Base-by-base conservation (phyloP, 2,797 vertebrate species). In the Enteromius afrohamiltoni region DNA sequence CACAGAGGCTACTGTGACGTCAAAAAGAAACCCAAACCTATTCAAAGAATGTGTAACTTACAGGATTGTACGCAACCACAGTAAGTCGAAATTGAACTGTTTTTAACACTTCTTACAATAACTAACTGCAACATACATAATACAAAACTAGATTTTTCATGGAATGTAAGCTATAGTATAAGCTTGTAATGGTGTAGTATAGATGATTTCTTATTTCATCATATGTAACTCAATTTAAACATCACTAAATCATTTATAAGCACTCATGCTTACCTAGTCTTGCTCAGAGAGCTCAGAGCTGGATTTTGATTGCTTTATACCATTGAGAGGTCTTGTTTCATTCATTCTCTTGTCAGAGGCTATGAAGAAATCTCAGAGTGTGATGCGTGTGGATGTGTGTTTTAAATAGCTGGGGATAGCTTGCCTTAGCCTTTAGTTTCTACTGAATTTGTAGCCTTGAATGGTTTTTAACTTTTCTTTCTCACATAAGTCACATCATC, bases 21-120 rank as follows among this genome's bases (percentile, higher is more conserved):
- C 88, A 95, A 88, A 89, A 99, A 96, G 87, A 99, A 98, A 86
- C 98, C 97, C 0, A 99, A 99, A 88, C 97, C 98, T 31, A 99
- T 99, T 83, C 95, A 97, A 1, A 94, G 98, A 64, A 98, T 98
- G 96, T 99, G 98, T 83, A 98, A 97, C 86, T 94, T 98, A 1
- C 97, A 99, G 70, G 97, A 99, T 71, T 99, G 98, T 88, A 96
- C 95, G 0, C 96, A 97, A 87, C 97, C 98, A 0, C 95, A 97
- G 98, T 99, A 92, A 97, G 98, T 93, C 21, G 0, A 58, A 34
- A 11, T 55, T 11, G 10, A 55, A 49, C 9, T 11, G 13, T 23
- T 76, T 49, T 29, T 31, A 31, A n/a, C 17, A 60, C 8, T 37
- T 29, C n/a, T 51, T 2, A 16, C n/a, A 68, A 26, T 49, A 64